Percentiles rank a stretch among this genome's conserved stretches.
Evolutionary conservation across 2,888 invertebrate species (phyloP).

Genomic region (Oasisia sp.): DNA sequence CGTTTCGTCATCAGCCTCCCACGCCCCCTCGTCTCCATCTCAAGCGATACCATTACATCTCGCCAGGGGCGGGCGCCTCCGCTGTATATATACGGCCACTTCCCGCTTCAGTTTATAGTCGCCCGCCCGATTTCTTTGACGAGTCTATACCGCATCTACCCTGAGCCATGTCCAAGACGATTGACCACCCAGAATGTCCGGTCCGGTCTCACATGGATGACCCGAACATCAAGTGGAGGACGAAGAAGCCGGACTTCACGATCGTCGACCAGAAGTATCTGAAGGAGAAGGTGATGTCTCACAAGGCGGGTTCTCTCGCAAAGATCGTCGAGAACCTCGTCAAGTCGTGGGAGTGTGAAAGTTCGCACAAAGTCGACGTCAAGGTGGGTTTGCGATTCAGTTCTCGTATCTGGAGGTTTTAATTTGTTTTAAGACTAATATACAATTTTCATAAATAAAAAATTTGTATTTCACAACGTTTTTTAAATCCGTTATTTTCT

Average conservation of each 20-base stretch:
- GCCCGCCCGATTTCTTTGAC: not conserved
- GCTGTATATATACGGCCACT: not conserved
- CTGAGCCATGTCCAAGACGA: slow-evolving; percentile 1
- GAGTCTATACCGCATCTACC: not conserved
- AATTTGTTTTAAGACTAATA: too few species aligned
- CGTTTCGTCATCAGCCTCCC: not conserved
- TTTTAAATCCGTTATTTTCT: too few species aligned
- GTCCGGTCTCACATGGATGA: slow-evolving; percentile 47
- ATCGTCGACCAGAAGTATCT: slow-evolving; percentile 49
- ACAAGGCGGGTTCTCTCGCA: slow-evolving; percentile 53
- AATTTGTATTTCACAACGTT: too few species aligned
- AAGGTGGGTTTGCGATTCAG: slow-evolving; percentile 13
- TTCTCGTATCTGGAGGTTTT: not conserved
- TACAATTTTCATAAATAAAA: too few species aligned
- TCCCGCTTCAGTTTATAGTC: not conserved
- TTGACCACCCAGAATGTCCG: slow-evolving; percentile 17
- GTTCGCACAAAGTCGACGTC: slow-evolving; percentile 46
- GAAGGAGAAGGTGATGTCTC: slow-evolving; percentile 46
- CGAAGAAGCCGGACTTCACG: slow-evolving; percentile 48
- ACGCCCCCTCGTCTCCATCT: not conserved
- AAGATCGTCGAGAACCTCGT: slow-evolving; percentile 59
- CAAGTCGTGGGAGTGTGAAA: slow-evolving; percentile 64
- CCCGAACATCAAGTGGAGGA: slow-evolving; percentile 43
- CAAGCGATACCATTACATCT: not conserved
- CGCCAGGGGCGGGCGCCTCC: not conserved